Base-by-base conservation (phyloP, 2,888 invertebrate species). In the Chloromyia formosa region DNA sequence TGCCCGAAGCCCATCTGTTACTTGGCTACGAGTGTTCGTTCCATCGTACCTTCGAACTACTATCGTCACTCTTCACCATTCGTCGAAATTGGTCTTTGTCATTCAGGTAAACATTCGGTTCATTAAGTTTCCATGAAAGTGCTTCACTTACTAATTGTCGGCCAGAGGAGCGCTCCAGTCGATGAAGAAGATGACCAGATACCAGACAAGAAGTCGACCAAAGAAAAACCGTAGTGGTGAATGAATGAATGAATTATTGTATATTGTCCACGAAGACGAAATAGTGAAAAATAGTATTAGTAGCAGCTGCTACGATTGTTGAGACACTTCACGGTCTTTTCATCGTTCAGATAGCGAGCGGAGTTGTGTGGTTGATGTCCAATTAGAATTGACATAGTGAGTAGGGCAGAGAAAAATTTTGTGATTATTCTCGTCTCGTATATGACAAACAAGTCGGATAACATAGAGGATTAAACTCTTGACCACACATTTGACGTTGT, bases 71-170 rank as follows among this genome's bases (percentile, higher is more conserved):
- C 42, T 5, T 35, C 42, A 27, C 12, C 18, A 22, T 18, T 16
- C 35, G 27, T 22, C 22, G 45, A 66, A 66, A 66, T 66, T 22
- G 66, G 45, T 66, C 22, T 49, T 56, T 71, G 71, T 71, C 58
- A 71, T 71, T 20, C 71, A 35, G 71, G 71, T 71, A 71, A 71
- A 71, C 58, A 71, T 71, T 71, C 42, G 71, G 40, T 71, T 71
- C 56, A 56, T 71, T 71, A 71, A 71, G 71, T 58, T 66, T 66
- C 66, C 71, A 71, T 54, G 58, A 27, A 58, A 71, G 71, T 71
- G 71, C 71, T 71, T 71, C 40, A 56, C 56, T 71, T 71, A 71
- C 58, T 69, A 69, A 69, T 69, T 69, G 69, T 69, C 69, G 16
- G 56, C 20, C 35, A n/a, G 35, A 69, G 69, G 54, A 61, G 23